Evolutionary conservation across 2,797 vertebrate genomes (phyloP).

Genomic region (Knipowitschia caucasica): DNA sequence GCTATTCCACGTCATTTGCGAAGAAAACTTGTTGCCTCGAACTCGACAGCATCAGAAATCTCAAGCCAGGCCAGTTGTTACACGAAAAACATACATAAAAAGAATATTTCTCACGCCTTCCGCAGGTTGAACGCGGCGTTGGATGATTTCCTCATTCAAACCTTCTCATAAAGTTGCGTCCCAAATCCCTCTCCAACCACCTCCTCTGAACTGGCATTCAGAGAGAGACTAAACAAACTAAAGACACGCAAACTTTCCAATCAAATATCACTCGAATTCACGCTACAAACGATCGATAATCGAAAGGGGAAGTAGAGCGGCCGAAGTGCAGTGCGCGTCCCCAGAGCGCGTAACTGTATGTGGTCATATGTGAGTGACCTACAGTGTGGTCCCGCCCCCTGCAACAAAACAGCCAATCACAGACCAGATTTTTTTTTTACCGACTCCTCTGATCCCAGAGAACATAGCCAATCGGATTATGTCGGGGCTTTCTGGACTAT

Average conservation of each 20-base stretch:
- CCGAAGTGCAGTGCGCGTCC: background rate
- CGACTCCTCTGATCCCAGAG: background rate
- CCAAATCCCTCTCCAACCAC: slow-evolving; percentile 16
- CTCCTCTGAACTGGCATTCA: slow-evolving; percentile 17
- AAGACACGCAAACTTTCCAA: background rate
- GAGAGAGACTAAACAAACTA: slow-evolving; percentile 19
- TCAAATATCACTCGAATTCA: fast-evolving
- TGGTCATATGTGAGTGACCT: slow-evolving; percentile 8
- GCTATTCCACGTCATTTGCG: slow-evolving; percentile 88
- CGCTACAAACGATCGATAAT: background rate
- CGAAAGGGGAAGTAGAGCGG: background rate
- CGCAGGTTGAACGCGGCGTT: background rate
- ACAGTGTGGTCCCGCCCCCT: slow-evolving; percentile 54
- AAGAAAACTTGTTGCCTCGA: slow-evolving; percentile 46
- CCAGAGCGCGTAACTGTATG: slow-evolving; percentile 6
- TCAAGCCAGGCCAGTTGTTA: background rate
- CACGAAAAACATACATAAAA: background rate
- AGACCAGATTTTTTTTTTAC: background rate
- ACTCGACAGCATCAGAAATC: slow-evolving; percentile 48
- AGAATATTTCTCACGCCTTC: background rate
- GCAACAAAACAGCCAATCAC: slow-evolving; percentile 44
- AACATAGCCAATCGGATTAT: background rate
- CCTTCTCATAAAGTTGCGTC: slow-evolving; percentile 22
- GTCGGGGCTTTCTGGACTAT: too few relatives aligned
- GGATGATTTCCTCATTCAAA: slow-evolving; percentile 44